Evolutionary conservation across 2,113 vertebrate species (phyloP).

Genomic region (Eulacestoma nigropectus): DNA sequence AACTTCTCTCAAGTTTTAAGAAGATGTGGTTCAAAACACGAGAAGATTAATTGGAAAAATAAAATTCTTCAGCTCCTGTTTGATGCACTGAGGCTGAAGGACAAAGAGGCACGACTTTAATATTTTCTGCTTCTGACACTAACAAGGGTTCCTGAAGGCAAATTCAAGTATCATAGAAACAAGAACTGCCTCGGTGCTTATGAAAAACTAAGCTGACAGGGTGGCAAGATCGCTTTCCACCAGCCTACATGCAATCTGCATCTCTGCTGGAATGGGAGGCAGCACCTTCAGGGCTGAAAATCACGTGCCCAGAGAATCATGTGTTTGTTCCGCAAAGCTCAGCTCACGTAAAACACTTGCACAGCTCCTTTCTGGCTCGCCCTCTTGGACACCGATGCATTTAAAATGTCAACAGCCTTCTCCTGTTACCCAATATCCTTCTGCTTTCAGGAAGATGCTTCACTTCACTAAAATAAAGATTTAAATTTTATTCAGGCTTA

Average conservation of each 20-base stretch:
- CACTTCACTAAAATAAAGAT: not conserved
- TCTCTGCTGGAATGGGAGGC: not conserved
- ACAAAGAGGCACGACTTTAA: not conserved
- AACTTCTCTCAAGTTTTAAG: not conserved
- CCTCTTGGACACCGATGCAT: not conserved
- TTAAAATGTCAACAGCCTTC: not conserved
- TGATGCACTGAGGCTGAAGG: not conserved
- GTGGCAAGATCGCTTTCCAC: not conserved
- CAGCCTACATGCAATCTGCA: constrained; percentile 1
- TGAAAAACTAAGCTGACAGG: not conserved
- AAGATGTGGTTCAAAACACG: not conserved
- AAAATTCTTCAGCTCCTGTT: not conserved
- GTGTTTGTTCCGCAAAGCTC: not conserved
- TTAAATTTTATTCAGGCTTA: not conserved
- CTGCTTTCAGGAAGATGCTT: not conserved
- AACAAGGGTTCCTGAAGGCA: not conserved
- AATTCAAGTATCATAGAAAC: not conserved
- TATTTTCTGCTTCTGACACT: not conserved
- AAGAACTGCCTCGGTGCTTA: not conserved
- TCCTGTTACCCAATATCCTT: not conserved
- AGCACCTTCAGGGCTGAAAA: not conserved
- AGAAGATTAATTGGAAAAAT: not conserved
- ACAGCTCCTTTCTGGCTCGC: not conserved
- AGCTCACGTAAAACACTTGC: not conserved
- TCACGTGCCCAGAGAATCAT: not conserved